Evolutionary conservation across 2,113 vertebrate genomes (phyloP).

Genomic region (Petrocephalus zakoni): DNA sequence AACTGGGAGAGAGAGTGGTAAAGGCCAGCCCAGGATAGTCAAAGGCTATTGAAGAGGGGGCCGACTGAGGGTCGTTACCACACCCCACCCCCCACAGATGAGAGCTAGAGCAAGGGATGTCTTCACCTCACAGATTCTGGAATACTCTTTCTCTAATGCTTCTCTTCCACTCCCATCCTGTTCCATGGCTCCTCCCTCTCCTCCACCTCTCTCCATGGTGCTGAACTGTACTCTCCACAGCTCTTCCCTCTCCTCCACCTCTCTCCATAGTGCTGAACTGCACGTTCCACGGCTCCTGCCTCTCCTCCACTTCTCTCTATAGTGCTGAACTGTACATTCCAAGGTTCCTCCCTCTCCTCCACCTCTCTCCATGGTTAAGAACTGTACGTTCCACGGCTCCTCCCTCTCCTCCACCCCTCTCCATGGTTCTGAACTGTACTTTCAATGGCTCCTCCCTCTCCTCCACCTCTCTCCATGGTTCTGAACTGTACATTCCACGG

Average conservation of each 20-base stretch:
- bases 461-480: not conserved
- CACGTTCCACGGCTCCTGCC: too few relatives aligned
- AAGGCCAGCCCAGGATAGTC: not conserved
- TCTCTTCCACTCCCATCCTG: not conserved
- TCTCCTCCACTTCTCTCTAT: not conserved
- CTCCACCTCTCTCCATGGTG: not conserved
- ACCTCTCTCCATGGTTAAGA: not conserved
- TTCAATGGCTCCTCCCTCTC: too few relatives aligned
- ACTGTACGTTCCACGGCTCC: too few relatives aligned
- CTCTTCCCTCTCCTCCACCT: too few relatives aligned
- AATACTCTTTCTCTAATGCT: not conserved
- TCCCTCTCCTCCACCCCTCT: not conserved
- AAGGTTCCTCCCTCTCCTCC: too few relatives aligned
- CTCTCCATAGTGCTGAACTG: not conserved
- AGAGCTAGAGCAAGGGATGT: not conserved
- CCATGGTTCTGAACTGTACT: too few relatives aligned
- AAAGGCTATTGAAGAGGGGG: not conserved
- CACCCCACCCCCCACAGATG: not conserved
- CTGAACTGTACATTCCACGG: not conserved
- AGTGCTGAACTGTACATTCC: too few relatives aligned
- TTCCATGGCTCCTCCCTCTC: too few relatives aligned
- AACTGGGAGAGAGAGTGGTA: not conserved
- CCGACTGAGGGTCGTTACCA: not conserved
- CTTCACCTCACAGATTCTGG: not conserved
- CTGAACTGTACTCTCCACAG: too few relatives aligned